These are phyloP conservation scores for Chionodraco myersi DNA, from an alignment of 2,113 vertebrate species.

Conservation along the genomic window DNA sequence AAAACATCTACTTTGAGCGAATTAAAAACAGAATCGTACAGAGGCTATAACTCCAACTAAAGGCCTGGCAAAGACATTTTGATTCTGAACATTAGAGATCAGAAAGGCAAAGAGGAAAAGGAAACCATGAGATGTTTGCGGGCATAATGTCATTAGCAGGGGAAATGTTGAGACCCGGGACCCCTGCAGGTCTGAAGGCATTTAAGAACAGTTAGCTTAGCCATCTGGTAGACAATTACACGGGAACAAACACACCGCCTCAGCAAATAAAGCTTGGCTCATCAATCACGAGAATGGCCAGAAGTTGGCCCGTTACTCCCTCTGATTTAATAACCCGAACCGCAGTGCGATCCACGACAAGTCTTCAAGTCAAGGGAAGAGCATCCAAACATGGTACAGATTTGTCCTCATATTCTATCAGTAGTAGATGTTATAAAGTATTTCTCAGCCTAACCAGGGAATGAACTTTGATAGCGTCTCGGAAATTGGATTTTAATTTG, in stretches of 20 bases:
- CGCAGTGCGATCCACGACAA: slow-evolving; percentile 66
- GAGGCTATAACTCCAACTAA: slow-evolving; percentile 62
- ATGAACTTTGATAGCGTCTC: slow-evolving; percentile 20
- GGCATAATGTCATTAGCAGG: slow-evolving; percentile 74
- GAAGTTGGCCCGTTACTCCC: slow-evolving; percentile 82
- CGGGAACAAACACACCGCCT: slow-evolving; percentile 87
- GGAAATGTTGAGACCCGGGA: slow-evolving; percentile 77
- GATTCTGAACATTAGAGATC: slow-evolving; percentile 62
- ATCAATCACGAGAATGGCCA: slow-evolving; percentile 86
- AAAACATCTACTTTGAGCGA: slow-evolving; percentile 66
- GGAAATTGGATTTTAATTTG: slow-evolving; percentile 43
- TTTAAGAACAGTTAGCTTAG: slow-evolving; percentile 87
- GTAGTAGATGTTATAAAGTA: not conserved
- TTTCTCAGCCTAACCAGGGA: not conserved
- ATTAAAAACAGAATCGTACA: slow-evolving; percentile 63
- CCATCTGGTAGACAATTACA: slow-evolving; percentile 89
- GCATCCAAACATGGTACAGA: slow-evolving; percentile 26
- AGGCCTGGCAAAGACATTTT: slow-evolving; percentile 51
- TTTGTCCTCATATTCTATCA: slow-evolving; percentile 3
- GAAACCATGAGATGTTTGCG: slow-evolving; percentile 66
- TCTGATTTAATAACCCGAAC: slow-evolving; percentile 84
- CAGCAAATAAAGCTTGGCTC: slow-evolving; percentile 87
- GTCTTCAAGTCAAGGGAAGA: slow-evolving; percentile 46
- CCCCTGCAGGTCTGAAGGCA: slow-evolving; percentile 83
- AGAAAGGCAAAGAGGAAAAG: slow-evolving; percentile 42